These are phyloP conservation scores for Anastrepha ludens DNA, from an alignment of 1,140 invertebrate genomes.

Conservation along the genomic window DNA sequence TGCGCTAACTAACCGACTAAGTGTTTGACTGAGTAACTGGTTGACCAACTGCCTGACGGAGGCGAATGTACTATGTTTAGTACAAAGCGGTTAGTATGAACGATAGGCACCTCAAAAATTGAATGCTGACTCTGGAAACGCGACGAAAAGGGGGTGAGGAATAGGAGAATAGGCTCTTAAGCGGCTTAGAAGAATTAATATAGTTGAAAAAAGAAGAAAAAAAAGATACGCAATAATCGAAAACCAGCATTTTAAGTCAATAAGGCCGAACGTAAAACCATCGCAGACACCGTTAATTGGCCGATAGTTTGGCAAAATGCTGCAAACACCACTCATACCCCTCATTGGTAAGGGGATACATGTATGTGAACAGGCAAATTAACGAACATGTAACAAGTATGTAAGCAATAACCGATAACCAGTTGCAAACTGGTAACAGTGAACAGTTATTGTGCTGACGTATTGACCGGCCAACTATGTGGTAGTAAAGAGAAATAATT, in stretches of 20 bases:
- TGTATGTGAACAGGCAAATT: slow-evolving; percentile 7
- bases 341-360: not conserved
- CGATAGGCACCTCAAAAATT: not conserved
- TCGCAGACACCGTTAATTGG: slow-evolving; percentile 49
- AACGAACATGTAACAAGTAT: slow-evolving; percentile 34
- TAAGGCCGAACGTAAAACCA: not conserved
- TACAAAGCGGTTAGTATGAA: not conserved
- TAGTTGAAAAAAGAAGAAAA: not conserved
- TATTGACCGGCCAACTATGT: slow-evolving; percentile 30
- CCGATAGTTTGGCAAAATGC: slow-evolving; percentile 37
- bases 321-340: not conserved
- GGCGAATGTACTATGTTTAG: not conserved
- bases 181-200: slow-evolving; percentile 20
- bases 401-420: slow-evolving; percentile 31
- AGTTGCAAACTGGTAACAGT: slow-evolving; percentile 27
- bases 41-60: not conserved
- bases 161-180: not conserved
- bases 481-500: not conserved
- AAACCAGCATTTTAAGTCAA: not conserved
- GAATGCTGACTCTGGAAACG: not conserved
- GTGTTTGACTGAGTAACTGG: not conserved
- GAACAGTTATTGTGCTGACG: slow-evolving; percentile 46
- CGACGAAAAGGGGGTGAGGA: not conserved
- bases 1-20: not conserved
- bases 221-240: not conserved